Evolutionary conservation across 1,140 invertebrate species (phyloP).

Genomic region (Protaetia brevitarsis): DNA sequence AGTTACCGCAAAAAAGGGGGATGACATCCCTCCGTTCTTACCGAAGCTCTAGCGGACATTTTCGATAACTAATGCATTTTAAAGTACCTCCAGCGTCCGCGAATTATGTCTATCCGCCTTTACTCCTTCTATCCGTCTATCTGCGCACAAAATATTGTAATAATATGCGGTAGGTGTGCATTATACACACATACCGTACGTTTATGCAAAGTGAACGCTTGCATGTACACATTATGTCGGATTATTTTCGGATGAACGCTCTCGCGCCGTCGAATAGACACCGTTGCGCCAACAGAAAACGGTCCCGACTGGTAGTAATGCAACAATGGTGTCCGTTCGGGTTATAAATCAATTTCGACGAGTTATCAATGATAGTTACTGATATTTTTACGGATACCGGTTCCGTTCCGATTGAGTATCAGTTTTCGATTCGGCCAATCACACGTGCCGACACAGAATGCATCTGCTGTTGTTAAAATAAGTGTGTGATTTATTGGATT

Average conservation of each 20-base stretch:
- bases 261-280: background rate
- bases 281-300: slow-evolving; percentile 19
- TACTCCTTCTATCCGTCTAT: background rate
- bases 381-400: slow-evolving; percentile 39
- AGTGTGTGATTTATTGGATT: slow-evolving; percentile 43
- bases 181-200: background rate
- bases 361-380: slow-evolving; percentile 38
- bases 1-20: background rate
- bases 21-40: background rate
- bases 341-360: slow-evolving; percentile 41
- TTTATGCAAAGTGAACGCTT: background rate
- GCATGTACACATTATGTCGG: slow-evolving; percentile 26
- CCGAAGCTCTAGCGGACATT: background rate
- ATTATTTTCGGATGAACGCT: background rate
- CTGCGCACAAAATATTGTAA: slow-evolving; percentile 9
- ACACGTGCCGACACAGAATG: slow-evolving; percentile 40
- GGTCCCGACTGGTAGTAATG: slow-evolving; percentile 30
- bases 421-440: slow-evolving; percentile 36
- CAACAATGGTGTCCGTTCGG: slow-evolving; percentile 38
- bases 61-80: slow-evolving; percentile 30
- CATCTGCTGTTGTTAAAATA: slow-evolving; percentile 42
- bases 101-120: slow-evolving; percentile 31
- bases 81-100: slow-evolving; percentile 29
- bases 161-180: slow-evolving; percentile 30
- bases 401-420: slow-evolving; percentile 40